phyloP scores from a whole-genome alignment of 2,888 invertebrate genomes.

The Dryococelus australis region DNA sequence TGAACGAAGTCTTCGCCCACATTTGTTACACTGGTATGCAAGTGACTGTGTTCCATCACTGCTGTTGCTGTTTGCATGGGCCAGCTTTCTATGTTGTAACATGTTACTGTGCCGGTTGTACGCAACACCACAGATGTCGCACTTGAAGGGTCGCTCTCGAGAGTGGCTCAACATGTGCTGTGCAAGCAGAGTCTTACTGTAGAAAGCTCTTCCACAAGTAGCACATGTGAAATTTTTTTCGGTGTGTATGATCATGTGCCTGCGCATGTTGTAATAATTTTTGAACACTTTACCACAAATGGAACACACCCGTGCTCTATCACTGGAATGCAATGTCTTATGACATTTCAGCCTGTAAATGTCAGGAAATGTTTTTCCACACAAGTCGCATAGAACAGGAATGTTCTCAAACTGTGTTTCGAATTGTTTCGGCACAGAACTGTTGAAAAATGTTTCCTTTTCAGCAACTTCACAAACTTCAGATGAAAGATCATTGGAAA shows the following conservation, averaged over 20 bases:
- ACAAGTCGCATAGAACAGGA: neutral
- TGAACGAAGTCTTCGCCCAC: neutral
- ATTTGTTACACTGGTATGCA: neutral
- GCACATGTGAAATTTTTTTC: neutral
- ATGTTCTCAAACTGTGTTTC: neutral
- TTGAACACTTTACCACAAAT: slow-evolving; percentile 4
- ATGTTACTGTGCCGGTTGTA: slow-evolving; percentile 16
- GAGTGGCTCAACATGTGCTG: slow-evolving; percentile 16
- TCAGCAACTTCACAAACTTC: neutral
- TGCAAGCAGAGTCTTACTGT: neutral
- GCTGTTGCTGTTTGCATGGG: neutral
- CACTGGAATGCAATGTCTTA: neutral
- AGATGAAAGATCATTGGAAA: neutral
- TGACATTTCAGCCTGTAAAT: neutral
- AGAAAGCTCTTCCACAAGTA: neutral
- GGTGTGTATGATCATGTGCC: neutral
- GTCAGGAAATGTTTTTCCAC: neutral
- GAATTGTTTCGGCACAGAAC: neutral
- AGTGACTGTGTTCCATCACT: neutral
- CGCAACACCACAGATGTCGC: neutral
- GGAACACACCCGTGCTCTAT: neutral
- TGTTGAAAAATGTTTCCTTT: neutral
- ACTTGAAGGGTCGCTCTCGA: neutral
- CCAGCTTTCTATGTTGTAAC: neutral
- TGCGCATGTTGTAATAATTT: neutral